Evolutionary conservation across 2,888 invertebrate genomes (phyloP).

Genomic region (Athetis lepigone): DNA sequence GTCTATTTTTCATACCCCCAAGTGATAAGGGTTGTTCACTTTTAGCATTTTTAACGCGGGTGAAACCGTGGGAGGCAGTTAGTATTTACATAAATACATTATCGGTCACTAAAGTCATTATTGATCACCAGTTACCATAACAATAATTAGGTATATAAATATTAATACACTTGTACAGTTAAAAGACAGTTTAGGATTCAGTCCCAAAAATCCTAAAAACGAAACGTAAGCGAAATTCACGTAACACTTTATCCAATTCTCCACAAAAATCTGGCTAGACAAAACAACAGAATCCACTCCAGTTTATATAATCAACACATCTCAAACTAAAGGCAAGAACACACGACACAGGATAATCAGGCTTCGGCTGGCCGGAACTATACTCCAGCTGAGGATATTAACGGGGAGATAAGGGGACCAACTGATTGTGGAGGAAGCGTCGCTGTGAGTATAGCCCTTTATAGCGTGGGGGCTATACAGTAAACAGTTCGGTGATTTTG

Average conservation of each 20-base stretch:
- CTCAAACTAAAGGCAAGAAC: slow-evolving; percentile 29
- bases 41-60: no score
- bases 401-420: slow-evolving; percentile 65
- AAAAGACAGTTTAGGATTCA: neutral
- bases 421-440: slow-evolving; percentile 66
- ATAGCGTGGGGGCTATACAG: slow-evolving; percentile 48
- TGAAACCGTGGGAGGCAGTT: no score
- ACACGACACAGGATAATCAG: slow-evolving; percentile 61
- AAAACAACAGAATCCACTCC: neutral
- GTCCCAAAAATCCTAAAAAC: neutral
- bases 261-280: neutral
- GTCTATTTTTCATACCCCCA: no score
- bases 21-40: no score
- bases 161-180: no score
- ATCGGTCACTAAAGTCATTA: no score
- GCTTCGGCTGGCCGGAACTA: slow-evolving; percentile 64
- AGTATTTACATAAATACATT: no score
- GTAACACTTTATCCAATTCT: neutral
- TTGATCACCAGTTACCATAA: no score
- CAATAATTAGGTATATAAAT: no score
- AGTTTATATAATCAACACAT: slow-evolving; percentile 35
- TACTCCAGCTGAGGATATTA: slow-evolving; percentile 69
- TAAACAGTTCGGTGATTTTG: slow-evolving; percentile 54
- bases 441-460: slow-evolving; percentile 54
- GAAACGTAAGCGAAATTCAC: no score